Conservation (phyloP, 2,113 vertebrate species). For the Arvicanthis niloticus region DNA sequence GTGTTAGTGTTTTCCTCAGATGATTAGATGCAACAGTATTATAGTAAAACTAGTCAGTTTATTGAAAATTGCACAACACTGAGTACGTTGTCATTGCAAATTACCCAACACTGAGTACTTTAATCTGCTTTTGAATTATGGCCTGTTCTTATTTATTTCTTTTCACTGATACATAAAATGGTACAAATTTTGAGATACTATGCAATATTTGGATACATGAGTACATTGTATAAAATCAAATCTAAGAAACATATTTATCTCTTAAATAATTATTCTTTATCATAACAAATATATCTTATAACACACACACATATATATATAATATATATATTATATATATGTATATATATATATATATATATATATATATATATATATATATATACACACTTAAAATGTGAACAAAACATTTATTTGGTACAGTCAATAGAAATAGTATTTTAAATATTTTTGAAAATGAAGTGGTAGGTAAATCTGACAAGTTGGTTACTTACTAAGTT, state of each 20-base stretch:
- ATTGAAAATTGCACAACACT: slow-evolving; percentile 7
- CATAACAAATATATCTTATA: slow-evolving; percentile 11
- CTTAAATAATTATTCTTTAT: neutral
- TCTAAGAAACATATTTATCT: neutral
- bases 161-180: neutral
- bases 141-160: neutral
- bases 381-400: neutral
- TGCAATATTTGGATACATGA: neutral
- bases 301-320: too few relatives aligned
- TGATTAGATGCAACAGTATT: neutral
- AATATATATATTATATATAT: neutral
- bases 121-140: slow-evolving; percentile 26
- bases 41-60: neutral
- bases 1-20: slow-evolving; percentile 3
- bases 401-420: slow-evolving; percentile 23
- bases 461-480: slow-evolving; percentile 13
- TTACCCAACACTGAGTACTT: neutral
- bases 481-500: neutral
- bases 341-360: neutral
- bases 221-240: neutral
- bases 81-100: slow-evolving; percentile 26
- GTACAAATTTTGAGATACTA: neutral
- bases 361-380: neutral
- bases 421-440: neutral
- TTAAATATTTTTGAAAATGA: slow-evolving; percentile 25